Percentiles rank a stretch among this genome's conserved stretches.
These are phyloP conservation scores for Athetis lepigone DNA, from an alignment of 2,888 invertebrate genomes.

Conservation along the genomic window DNA sequence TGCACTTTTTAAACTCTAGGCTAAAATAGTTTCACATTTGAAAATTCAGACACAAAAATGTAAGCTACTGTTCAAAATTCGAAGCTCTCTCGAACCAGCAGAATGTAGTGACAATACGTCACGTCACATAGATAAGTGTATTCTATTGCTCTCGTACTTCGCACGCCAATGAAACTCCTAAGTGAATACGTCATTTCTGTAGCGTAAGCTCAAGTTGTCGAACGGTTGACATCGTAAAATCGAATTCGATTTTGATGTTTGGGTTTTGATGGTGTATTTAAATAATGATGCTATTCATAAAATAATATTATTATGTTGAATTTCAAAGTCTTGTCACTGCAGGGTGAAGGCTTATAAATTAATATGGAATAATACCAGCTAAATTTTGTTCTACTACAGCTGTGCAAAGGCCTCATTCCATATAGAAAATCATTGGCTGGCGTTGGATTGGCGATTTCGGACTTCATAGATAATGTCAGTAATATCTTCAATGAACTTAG, in stretches of 20 bases:
- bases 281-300: neutral
- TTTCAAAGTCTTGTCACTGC: too few species aligned
- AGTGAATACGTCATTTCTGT: constrained; percentile 57
- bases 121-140: constrained; percentile 37
- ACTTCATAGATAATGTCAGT: too few species aligned
- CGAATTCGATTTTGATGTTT: constrained; percentile 16
- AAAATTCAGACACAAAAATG: neutral
- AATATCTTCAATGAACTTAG: too few species aligned
- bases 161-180: constrained; percentile 44
- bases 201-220: constrained; percentile 16
- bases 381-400: neutral
- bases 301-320: too few species aligned
- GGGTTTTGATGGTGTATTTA: neutral
- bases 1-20: too few species aligned
- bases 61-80: neutral
- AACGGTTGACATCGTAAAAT: constrained; percentile 17
- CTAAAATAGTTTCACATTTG: neutral
- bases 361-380: neutral
- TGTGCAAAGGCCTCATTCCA: neutral
- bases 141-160: constrained; percentile 31
- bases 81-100: neutral
- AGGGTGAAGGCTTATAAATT: too few species aligned
- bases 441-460: too few species aligned
- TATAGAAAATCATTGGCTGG: too few species aligned
- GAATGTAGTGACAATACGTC: constrained; percentile 34